Evolutionary conservation across 2,888 invertebrate species (phyloP), one percentile per base, ranked within the genome.

Genomic region (Nipponacmea schrenckii): DNA sequence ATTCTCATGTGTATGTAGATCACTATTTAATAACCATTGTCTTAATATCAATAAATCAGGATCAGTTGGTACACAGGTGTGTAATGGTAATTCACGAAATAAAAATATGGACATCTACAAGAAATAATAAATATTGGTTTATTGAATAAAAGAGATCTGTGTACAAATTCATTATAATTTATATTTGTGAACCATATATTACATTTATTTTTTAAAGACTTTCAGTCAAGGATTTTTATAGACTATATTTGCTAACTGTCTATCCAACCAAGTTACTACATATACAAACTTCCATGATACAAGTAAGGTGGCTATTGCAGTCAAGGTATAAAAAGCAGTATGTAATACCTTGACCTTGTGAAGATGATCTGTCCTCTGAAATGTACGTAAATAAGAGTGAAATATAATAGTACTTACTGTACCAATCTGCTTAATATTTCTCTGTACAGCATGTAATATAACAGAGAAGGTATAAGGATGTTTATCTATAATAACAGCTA

Each of bases 61-160:
- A 74, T 92, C 92, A 50, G 89, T 90, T 0, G 94, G 93, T 67
- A 90, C 90, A 94, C 95, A 95, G 70, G 91, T 90, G 48, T 92
- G 90, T 64, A 94, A 89, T 0, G 93, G 93, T 64, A 95, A 86
- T 67, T 94, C 93, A 83, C 92, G 93, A 80, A 94, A 94, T 45
- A 95, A 89, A 88, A 93, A 94, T 27, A 93, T 85, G 17, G 92
- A 90, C 82, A 91, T 87, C 91, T 91, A 76, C 10, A 80, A 78
- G 48, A 39, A 62, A 66, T 62, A 62, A 27, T 46, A 39, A 46
- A n/a, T 15, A 31, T n/a, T 44, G 12, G 0, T 15, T 14, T 46
- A 39, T 24, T 7, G 64, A 20, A 5, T 31, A n/a, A n/a, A n/a
- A n/a, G n/a, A n/a, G n/a, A n/a, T n/a, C n/a, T n/a, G n/a, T n/a